Base-by-base conservation (phyloP, 2,113 vertebrate genomes). In the Triplophysa rosa region DNA sequence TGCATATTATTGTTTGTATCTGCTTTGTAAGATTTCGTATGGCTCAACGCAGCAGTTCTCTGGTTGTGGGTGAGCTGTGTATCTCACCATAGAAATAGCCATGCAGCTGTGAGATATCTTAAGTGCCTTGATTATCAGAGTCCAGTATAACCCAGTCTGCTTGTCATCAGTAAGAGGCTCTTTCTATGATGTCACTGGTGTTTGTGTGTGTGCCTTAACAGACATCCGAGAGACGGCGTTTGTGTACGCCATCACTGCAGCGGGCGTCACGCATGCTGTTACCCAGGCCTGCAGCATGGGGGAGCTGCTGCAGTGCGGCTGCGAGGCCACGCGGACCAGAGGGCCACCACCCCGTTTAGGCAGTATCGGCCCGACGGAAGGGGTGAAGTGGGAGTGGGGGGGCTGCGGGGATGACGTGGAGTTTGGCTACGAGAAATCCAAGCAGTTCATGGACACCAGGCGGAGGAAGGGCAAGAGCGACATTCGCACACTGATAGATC, bases 211-310 rank as follows among this genome's bases (percentile, higher is more conserved):
- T 49, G 26, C 72, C 19, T 80, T 23, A 19, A 70, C 89, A 98
- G 96, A 99, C 86, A 97, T 99, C 85, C 94, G 96, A 59, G 98
- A 99, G 91, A 98, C 98, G 0, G 98, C 98, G 4, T 99, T 99
- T 0, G 96, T 99, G 78, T 98, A 98, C 0, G 97, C 97, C 58
- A 95, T 99, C 67, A 99, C 96, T 0, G 95, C 97, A 0, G 98
- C 97, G 0, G 98, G 97, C 0, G 96, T 97, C 84, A 96, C 95
- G 78, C 97, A 98, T 0, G 93, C 96, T 0, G 96, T 99, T 89
- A 99, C 98, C 0, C 97, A 98, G 88, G 98, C 97, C 86, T 99
- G 98, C 92, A 98, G 97, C 82, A 97, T 98, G 96, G 97, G 97
- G 0, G 96, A 98, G 84, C 92, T 99, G 76, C 88, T 97, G 89